Base-by-base conservation (phyloP, 2,888 invertebrate species). In the Nowickia ferox region DNA sequence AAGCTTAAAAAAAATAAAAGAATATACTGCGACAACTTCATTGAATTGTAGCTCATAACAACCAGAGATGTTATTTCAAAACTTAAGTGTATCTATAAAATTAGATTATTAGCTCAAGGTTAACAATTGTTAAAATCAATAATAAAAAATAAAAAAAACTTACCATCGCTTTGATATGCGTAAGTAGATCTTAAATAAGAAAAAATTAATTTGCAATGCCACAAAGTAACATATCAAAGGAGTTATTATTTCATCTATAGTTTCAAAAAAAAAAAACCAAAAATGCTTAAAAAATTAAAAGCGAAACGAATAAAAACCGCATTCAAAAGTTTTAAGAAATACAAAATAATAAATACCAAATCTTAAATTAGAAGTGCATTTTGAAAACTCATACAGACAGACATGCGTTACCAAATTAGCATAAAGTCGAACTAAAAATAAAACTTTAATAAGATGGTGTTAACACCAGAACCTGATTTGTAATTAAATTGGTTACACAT, bases 391-490 rank as follows among this genome's bases (percentile, higher is more conserved):
- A 57, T 38, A 9, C 11, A 17, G 1, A 19, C 42, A 42, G 1
- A 44, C 30, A n/a, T 1, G 19, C 17, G 38, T 40, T n/a, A 42
- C 22, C 1, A 71, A 71, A 71, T 71, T 46, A 71, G 1, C 57
- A 57, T 30, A 55, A 69, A 55, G 1, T 42, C 19, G 10, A 13
- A 22, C 19, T n/a, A 40, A 55, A 55, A 22, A 42, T 22, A 11
- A 57, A 11, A 57, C 30, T 22, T 46, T 22, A 65, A 65, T 46
- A 57, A 71, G 22, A 30, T 6, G 44, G 11, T 30, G 30, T 46
- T 44, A 22, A 19, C 30, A 53, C 71, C 17, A 61, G 61, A 78
- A 78, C 69, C 61, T 69, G 69, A 69, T 78, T 78, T 78, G 42
- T 48, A 59, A 78, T 42, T 61, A 69, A 66, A 76, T 55, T 66